These are phyloP conservation scores for Semaprochilodus insignis DNA, from an alignment of 2,797 vertebrate species.

Conservation along the genomic window DNA sequence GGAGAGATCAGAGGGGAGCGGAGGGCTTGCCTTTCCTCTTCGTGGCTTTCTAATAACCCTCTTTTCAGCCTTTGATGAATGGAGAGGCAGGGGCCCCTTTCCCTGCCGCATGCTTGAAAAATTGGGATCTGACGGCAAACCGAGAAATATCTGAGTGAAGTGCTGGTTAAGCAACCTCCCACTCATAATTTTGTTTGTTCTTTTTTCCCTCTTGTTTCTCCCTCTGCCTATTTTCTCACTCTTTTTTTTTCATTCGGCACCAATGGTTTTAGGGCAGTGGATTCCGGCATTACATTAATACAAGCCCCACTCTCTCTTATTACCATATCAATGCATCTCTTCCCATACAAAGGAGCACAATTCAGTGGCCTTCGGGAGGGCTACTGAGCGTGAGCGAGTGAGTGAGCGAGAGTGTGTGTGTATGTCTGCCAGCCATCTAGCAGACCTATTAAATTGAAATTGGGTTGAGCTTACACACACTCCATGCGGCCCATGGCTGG, in stretches of 20 bases:
- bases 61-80: constrained; percentile 66
- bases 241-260: constrained; percentile 52
- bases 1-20: constrained; percentile 61
- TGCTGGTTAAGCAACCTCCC: constrained; percentile 68
- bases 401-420: constrained; percentile 36
- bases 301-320: constrained; percentile 54
- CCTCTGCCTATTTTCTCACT: constrained; percentile 52
- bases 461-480: constrained; percentile 54
- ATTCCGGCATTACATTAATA: constrained; percentile 61
- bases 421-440: constrained; percentile 58
- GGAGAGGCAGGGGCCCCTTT: constrained; percentile 64
- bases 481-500: constrained; percentile 46
- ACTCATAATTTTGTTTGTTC: constrained; percentile 64
- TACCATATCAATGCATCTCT: constrained; percentile 65
- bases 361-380: constrained; percentile 58
- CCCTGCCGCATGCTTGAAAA: constrained; percentile 61
- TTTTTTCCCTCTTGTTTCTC: constrained; percentile 50
- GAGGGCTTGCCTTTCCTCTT: constrained; percentile 63
- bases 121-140: constrained; percentile 72
- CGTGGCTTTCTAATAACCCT: constrained; percentile 64
- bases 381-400: constrained; percentile 49
- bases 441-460: constrained; percentile 63
- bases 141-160: constrained; percentile 73
- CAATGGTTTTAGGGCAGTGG: constrained; percentile 58
- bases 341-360: constrained; percentile 55